Conservation (phyloP, 35 echinoderm and acorn worm genomes). For the Eucidaris tribuloides region DNA sequence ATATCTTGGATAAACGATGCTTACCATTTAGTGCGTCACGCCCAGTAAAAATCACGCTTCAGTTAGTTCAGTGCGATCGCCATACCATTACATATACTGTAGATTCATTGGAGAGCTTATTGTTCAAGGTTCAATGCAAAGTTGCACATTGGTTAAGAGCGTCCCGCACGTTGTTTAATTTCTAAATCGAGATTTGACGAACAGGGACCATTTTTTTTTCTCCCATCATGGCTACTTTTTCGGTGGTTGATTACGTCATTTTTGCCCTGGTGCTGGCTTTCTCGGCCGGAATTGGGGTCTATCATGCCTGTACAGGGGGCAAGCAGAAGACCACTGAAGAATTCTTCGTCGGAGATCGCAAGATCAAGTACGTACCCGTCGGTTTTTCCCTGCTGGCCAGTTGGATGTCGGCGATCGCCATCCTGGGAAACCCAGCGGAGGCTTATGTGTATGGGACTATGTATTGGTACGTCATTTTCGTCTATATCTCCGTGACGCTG, state of each 20-base stretch:
- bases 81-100: too few relatives aligned
- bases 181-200: too few relatives aligned
- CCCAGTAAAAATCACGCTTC: too few relatives aligned
- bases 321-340: constrained; percentile 52
- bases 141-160: too few relatives aligned
- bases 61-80: too few relatives aligned
- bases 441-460: constrained; percentile 50
- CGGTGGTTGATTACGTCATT: constrained; percentile 42
- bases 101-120: too few relatives aligned
- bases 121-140: too few relatives aligned
- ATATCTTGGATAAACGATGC: too few relatives aligned
- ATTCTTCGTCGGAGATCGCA: constrained; percentile 55
- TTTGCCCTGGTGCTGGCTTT: constrained; percentile 41
- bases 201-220: too few relatives aligned
- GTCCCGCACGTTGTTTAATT: too few relatives aligned
- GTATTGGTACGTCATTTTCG: constrained; percentile 43
- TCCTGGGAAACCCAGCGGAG: constrained; percentile 63
- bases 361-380: constrained; percentile 53
- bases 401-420: constrained; percentile 58
- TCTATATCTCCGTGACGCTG: constrained; percentile 35
- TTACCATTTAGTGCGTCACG: too few relatives aligned
- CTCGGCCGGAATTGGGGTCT: constrained; percentile 56
- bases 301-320: constrained; percentile 50
- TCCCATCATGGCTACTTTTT: neutral
- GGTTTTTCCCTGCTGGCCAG: constrained; percentile 55